Percentiles rank a stretch among this genome's conserved stretches.
Conservation (phyloP, 2,888 invertebrate species). For the Anthoptus insignis region DNA sequence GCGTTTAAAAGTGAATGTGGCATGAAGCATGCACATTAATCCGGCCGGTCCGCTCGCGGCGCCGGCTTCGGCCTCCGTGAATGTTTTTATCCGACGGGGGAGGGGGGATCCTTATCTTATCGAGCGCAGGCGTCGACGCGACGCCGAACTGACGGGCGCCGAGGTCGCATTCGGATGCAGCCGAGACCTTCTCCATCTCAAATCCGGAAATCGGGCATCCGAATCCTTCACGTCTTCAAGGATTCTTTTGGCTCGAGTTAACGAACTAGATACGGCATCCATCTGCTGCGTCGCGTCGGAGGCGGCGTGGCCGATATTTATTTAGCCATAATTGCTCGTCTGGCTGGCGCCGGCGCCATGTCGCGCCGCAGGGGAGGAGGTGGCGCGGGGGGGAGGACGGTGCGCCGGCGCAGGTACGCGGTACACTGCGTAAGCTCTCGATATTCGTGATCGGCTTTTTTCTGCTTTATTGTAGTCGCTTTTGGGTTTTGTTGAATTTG, state of each 20-base stretch:
- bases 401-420: conserved; percentile 72
- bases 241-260: conserved; percentile 68
- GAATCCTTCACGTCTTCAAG: conserved; percentile 63
- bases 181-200: conserved; percentile 1
- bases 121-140: conserved; percentile 67
- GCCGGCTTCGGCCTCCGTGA: conserved; percentile 68
- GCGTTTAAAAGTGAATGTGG: conserved; percentile 51
- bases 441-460: conserved; percentile 79
- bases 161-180: conserved; percentile 55
- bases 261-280: conserved; percentile 76
- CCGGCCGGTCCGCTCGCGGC: conserved; percentile 56
- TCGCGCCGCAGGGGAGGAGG: too few relatives aligned
- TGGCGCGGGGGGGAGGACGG: too few relatives aligned
- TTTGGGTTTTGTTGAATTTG: conserved; percentile 82
- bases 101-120: conserved; percentile 61
- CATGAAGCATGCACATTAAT: conserved; percentile 64
- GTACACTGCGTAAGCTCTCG: conserved; percentile 53
- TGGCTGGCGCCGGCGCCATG: conserved; percentile 84
- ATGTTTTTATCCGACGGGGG: conserved; percentile 66
- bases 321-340: conserved; percentile 86
- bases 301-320: conserved; percentile 84
- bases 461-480: conserved; percentile 76
- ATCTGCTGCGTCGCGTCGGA: conserved; percentile 77
- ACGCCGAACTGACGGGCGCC: conserved; percentile 55
- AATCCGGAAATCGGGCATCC: conserved; percentile 53